Evolutionary conservation across 2,888 invertebrate genomes (phyloP).

Genomic region (Ormia ochracea): DNA sequence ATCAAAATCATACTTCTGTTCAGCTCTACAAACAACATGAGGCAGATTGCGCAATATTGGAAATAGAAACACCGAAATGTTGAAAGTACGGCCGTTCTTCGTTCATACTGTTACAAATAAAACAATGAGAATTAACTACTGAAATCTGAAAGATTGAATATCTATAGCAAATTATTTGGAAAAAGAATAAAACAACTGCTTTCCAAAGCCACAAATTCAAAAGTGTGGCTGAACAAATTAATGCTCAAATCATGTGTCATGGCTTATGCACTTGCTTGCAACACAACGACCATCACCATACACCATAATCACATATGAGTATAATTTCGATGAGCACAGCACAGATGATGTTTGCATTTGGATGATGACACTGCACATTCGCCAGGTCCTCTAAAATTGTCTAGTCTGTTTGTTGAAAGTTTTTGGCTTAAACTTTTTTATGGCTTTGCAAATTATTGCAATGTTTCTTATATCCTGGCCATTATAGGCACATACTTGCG

Average conservation of each 20-base stretch:
- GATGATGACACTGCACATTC: slow-evolving; percentile 44
- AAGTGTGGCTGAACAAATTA: neutral
- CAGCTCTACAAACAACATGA: too few species aligned
- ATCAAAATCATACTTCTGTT: too few species aligned
- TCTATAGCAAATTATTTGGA: too few species aligned
- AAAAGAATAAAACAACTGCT: too few species aligned
- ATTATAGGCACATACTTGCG: slow-evolving; percentile 6
- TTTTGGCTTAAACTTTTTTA: neutral
- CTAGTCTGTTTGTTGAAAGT: neutral
- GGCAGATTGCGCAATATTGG: too few species aligned
- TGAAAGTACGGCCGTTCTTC: too few species aligned
- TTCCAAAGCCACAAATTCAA: too few species aligned
- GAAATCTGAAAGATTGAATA: too few species aligned
- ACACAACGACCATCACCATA: slow-evolving; percentile 1
- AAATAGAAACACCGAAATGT: too few species aligned
- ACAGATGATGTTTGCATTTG: neutral
- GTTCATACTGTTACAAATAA: too few species aligned
- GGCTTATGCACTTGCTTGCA: slow-evolving; percentile 20
- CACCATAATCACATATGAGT: slow-evolving; percentile 9
- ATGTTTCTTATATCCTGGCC: slow-evolving; percentile 59
- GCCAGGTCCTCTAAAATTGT: neutral
- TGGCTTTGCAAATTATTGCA: slow-evolving; percentile 53
- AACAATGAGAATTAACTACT: too few species aligned
- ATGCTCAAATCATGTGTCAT: slow-evolving; percentile 19
- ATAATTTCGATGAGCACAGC: slow-evolving; percentile 20